Percentiles rank a stretch among this genome's conserved stretches.
Evolutionary conservation across 2,113 vertebrate species (phyloP).

Genomic region (Cyanoliseus patagonus): DNA sequence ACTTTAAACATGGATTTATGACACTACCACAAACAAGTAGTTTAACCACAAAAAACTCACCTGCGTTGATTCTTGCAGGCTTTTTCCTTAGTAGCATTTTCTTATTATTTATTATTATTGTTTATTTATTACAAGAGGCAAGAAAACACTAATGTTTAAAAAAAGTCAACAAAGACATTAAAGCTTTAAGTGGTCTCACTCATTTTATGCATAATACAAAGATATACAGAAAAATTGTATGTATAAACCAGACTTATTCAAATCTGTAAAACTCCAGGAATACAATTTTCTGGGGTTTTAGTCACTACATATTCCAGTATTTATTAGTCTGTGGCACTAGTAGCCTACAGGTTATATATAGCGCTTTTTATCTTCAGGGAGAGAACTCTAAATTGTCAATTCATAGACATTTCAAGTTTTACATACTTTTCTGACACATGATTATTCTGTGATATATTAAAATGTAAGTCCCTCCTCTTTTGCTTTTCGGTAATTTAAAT

Average conservation of each 20-base stretch:
- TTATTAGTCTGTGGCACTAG: background rate
- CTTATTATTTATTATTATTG: background rate
- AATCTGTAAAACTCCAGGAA: background rate
- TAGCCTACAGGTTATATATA: background rate
- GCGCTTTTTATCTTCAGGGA: background rate
- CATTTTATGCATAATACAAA: background rate
- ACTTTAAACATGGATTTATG: background rate
- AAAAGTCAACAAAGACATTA: background rate
- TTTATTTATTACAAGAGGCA: background rate
- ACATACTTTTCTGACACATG: background rate
- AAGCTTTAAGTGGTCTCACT: background rate
- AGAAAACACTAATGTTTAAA: background rate
- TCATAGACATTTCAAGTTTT: background rate
- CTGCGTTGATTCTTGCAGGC: background rate
- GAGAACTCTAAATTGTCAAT: background rate
- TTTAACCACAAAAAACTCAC: background rate
- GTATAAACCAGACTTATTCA: background rate
- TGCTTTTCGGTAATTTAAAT: slow-evolving; percentile 52
- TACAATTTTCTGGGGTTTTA: background rate
- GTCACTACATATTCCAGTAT: background rate
- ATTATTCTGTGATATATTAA: slow-evolving; percentile 38
- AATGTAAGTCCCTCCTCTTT: slow-evolving; percentile 24
- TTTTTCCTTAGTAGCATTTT: background rate
- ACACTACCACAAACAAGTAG: background rate
- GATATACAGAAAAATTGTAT: background rate